These are phyloP conservation scores for Zoanthus sansibaricus DNA, from an alignment of 92 coral and sea anemone genomes.

Conservation along the genomic window DNA sequence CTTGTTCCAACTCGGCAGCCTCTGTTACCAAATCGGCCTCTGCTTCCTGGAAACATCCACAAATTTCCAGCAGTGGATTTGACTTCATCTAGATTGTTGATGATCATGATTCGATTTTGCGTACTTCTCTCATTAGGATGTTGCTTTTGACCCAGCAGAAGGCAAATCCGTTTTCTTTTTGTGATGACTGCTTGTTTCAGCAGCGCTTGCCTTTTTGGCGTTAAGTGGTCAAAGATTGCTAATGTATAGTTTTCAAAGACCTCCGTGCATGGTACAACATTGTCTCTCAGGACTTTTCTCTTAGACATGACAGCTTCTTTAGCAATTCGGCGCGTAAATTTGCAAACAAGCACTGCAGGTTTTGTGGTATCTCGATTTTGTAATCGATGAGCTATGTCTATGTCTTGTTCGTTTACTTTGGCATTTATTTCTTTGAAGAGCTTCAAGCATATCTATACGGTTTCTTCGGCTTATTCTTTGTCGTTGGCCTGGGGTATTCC, in stretches of 20 bases:
- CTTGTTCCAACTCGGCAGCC: conserved; percentile 27
- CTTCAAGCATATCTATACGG: conserved; percentile 43
- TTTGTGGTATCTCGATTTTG: too few species aligned
- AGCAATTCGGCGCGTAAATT: too few species aligned
- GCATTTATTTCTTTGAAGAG: conserved; percentile 39
- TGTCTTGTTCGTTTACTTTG: too few species aligned
- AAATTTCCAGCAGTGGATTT: too few species aligned
- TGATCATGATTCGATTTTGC: conserved; percentile 38
- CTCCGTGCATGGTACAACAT: conserved; percentile 45
- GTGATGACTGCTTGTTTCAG: not conserved
- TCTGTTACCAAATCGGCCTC: not conserved
- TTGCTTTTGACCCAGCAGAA: conserved; percentile 57
- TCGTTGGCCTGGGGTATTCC: conserved; percentile 21
- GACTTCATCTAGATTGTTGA: conserved; percentile 1
- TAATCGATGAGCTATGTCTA: too few species aligned
- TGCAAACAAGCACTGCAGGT: too few species aligned
- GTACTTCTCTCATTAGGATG: conserved; percentile 50
- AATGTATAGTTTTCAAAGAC: conserved; percentile 27
- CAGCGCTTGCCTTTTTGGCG: too few species aligned
- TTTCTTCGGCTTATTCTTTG: conserved; percentile 55
- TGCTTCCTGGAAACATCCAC: conserved; percentile 14
- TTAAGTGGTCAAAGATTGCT: conserved; percentile 41
- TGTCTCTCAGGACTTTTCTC: not conserved
- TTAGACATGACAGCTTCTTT: too few species aligned
- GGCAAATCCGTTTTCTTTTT: conserved; percentile 46